phyloP scores from a whole-genome alignment of 2,888 invertebrate species.

The Pheosia gnoma region DNA sequence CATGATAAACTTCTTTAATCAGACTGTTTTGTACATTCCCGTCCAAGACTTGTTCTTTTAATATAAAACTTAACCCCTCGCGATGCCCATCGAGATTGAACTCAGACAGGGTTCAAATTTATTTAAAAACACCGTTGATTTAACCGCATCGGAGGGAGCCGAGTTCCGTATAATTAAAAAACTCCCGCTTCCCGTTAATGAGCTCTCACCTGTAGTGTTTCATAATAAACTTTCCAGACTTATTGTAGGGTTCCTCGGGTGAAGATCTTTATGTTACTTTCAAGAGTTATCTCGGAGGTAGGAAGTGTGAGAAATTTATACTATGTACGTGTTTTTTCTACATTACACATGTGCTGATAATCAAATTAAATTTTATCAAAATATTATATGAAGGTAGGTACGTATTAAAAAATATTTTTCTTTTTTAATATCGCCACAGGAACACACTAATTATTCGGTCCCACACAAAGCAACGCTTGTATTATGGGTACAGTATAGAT shows the following conservation, averaged over 20 bases:
- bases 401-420: no score
- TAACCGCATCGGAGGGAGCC: conserved; percentile 11
- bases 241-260: neutral
- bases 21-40: no score
- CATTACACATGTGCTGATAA: no score
- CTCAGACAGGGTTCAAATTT: conserved; percentile 3
- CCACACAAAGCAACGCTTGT: no score
- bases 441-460: no score
- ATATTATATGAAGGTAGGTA: no score
- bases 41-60: neutral
- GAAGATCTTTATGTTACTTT: neutral
- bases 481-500: no score
- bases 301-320: no score
- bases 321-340: no score
- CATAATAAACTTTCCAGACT: neutral
- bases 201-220: neutral
- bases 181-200: conserved; percentile 1
- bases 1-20: no score
- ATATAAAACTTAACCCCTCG: neutral
- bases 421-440: no score
- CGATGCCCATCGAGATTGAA: neutral
- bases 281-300: neutral
- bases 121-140: conserved; percentile 14
- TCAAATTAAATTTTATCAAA: no score
- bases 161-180: conserved; percentile 7